phyloP scores from a whole-genome alignment of 2,888 invertebrate species.

The Drosophila percnosoma region DNA sequence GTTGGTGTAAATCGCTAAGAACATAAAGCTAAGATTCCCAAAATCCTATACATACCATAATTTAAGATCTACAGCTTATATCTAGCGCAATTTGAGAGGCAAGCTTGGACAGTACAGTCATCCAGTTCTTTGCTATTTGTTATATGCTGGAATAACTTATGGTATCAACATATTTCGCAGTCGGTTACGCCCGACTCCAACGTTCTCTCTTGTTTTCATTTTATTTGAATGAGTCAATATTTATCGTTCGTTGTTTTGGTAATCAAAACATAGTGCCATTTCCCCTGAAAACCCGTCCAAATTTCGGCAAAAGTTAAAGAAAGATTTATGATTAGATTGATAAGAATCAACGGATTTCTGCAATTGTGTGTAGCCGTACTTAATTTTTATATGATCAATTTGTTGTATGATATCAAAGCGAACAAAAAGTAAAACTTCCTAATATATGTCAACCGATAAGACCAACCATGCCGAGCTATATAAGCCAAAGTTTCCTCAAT shows the following conservation, averaged over 20 bases:
- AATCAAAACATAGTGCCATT: slow-evolving; percentile 7
- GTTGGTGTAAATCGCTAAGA: too few species aligned
- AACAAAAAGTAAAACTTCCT: slow-evolving; percentile 42
- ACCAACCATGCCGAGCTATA: slow-evolving; percentile 44
- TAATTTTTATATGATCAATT: slow-evolving; percentile 22
- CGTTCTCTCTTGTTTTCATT: not conserved
- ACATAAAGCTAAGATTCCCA: too few species aligned
- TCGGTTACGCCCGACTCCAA: too few species aligned
- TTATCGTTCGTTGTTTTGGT: slow-evolving; percentile 48
- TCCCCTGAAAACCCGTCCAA: slow-evolving; percentile 26
- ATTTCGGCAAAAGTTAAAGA: slow-evolving; percentile 38
- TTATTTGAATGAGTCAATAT: slow-evolving; percentile 26
- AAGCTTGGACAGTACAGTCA: not conserved
- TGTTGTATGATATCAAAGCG: slow-evolving; percentile 10
- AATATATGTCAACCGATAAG: slow-evolving; percentile 51
- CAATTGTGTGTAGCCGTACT: not conserved
- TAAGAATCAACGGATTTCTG: slow-evolving; percentile 19
- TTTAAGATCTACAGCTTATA: too few species aligned
- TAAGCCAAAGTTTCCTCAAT: slow-evolving; percentile 33
- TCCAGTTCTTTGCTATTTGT: not conserved
- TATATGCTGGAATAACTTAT: not conserved
- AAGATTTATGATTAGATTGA: slow-evolving; percentile 27
- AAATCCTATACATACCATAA: too few species aligned
- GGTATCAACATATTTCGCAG: too few species aligned
- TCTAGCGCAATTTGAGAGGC: too few species aligned